These are phyloP conservation scores for Ciconia boyciana DNA, from an alignment of 2,113 vertebrate genomes.

Conservation along the genomic window DNA sequence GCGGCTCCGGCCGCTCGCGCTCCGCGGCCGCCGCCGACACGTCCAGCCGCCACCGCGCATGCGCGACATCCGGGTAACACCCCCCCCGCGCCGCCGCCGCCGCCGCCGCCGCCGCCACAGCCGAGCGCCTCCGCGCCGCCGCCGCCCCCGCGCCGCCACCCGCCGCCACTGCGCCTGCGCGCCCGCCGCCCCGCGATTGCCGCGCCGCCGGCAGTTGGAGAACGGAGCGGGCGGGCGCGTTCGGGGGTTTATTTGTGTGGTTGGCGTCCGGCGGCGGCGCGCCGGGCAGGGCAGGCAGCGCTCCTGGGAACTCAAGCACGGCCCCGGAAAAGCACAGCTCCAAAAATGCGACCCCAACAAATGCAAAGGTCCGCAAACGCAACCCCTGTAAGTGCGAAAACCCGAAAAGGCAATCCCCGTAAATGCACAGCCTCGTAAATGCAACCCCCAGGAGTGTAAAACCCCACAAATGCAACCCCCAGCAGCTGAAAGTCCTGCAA, in stretches of 20 bases:
- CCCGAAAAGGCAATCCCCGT: not conserved
- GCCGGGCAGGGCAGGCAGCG: not conserved
- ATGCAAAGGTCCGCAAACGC: no score
- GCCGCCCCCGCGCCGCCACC: not conserved
- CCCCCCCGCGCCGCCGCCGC: not conserved
- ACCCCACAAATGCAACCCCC: not conserved
- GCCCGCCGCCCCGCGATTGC: not conserved
- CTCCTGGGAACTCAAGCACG: not conserved
- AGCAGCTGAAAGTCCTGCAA: no score
- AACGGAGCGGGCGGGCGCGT: not conserved
- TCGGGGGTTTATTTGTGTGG: not conserved
- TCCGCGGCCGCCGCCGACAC: not conserved
- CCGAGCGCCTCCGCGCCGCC: no score
- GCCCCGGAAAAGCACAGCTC: not conserved
- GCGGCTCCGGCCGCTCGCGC: not conserved
- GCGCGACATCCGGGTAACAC: slow-evolving; percentile 19
- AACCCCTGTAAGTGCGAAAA: not conserved
- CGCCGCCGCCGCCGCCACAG: not conserved
- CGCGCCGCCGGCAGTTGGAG: not conserved
- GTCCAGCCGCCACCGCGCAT: not conserved
- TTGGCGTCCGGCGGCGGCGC: not conserved
- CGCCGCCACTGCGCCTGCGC: not conserved
- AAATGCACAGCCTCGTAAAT: no score
- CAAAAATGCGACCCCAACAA: not conserved
- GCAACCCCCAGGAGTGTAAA: not conserved